Conservation (phyloP, 2,113 vertebrate genomes). For the Cariama cristata region DNA sequence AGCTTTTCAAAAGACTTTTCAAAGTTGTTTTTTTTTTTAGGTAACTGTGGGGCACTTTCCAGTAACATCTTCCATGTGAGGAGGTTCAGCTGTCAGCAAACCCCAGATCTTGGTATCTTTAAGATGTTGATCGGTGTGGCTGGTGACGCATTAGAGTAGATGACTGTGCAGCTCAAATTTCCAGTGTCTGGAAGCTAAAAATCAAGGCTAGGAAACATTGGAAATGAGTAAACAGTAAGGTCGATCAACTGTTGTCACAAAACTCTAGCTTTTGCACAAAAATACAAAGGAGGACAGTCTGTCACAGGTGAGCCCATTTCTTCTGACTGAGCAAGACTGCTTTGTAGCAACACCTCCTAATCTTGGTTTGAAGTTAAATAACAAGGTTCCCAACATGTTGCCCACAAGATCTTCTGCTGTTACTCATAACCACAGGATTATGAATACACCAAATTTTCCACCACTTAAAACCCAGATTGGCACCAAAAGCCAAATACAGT, state of each 20-base stretch:
- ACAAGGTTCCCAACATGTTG: neutral
- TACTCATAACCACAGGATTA: neutral
- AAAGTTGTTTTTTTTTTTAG: neutral
- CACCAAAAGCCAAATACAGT: neutral
- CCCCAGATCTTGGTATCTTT: neutral
- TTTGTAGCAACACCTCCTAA: neutral
- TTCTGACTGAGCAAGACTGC: neutral
- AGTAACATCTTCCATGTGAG: neutral
- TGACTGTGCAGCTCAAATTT: neutral
- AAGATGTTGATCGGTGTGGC: neutral
- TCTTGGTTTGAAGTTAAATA: neutral
- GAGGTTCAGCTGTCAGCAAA: neutral
- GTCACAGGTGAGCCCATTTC: neutral
- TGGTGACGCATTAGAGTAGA: neutral
- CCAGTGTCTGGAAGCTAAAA: neutral
- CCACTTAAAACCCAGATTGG: neutral
- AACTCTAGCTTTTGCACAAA: neutral
- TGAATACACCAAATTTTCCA: neutral
- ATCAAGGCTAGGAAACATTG: neutral
- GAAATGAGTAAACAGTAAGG: neutral
- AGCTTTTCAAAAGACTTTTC: neutral
- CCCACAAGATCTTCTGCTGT: neutral
- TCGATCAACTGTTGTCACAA: neutral
- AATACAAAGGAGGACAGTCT: neutral
- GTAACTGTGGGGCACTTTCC: neutral